Percentiles rank a stretch among this genome's conserved stretches.
Evolutionary conservation across 2,888 invertebrate species (phyloP).

Genomic region (Eristalis pertinax): DNA sequence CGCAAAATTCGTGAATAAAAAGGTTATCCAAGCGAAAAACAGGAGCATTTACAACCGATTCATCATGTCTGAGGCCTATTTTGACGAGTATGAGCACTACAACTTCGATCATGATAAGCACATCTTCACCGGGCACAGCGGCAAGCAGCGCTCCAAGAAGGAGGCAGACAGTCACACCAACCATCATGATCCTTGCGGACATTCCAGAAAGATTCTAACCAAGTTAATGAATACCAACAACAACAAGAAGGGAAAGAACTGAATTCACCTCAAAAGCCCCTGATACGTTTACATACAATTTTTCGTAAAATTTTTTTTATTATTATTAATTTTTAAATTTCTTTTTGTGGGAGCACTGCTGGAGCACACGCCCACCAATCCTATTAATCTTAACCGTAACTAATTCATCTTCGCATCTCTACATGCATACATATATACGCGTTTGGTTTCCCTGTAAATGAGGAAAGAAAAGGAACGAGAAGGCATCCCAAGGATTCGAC

Average conservation of each 20-base stretch:
- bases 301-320: neutral
- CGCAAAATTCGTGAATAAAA: neutral
- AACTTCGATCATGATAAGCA: slow-evolving; percentile 96
- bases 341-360: slow-evolving; percentile 20
- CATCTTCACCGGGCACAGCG: slow-evolving; percentile 92
- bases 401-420: slow-evolving; percentile 40
- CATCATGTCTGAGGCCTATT: slow-evolving; percentile 91
- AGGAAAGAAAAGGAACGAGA: neutral
- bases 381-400: slow-evolving; percentile 34
- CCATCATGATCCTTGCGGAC: slow-evolving; percentile 95
- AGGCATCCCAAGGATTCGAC: neutral
- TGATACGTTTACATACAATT: neutral
- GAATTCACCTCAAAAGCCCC: slow-evolving; percentile 16
- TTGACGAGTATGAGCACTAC: slow-evolving; percentile 96
- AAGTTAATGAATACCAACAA: slow-evolving; percentile 92
- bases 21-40: slow-evolving; percentile 6
- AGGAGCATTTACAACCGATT: neutral
- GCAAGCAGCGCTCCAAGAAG: slow-evolving; percentile 94
- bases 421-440: neutral
- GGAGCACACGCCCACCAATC: slow-evolving; percentile 24
- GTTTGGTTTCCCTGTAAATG: slow-evolving; percentile 16
- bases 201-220: slow-evolving; percentile 94
- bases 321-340: neutral
- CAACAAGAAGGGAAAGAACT: slow-evolving; percentile 85
- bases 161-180: slow-evolving; percentile 94